Evolutionary conservation across 1,140 invertebrate genomes (phyloP).

Genomic region (Drosophila lacertosa): DNA sequence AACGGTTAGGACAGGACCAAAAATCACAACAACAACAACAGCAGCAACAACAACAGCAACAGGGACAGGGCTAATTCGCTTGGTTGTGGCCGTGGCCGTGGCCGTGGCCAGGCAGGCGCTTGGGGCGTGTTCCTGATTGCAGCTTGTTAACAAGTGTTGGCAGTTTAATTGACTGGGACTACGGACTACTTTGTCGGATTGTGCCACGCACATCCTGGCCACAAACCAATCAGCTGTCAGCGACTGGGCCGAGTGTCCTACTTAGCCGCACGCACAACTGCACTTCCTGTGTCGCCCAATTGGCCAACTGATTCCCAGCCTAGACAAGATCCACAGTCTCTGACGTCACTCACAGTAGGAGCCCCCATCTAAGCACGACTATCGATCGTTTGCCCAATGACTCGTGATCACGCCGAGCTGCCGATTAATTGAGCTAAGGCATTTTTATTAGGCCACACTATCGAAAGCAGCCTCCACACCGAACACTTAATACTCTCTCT

Average conservation of each 20-base stretch:
- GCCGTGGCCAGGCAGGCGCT: slow-evolving; percentile 41
- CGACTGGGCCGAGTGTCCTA: slow-evolving; percentile 59
- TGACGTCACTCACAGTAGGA: slow-evolving; percentile 57
- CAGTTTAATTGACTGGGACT: slow-evolving; percentile 80
- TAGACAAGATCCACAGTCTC: slow-evolving; percentile 34
- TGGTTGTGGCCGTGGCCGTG: background rate
- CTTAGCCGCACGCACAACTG: slow-evolving; percentile 51
- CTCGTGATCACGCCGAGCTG: slow-evolving; percentile 48
- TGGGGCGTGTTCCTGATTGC: slow-evolving; percentile 82
- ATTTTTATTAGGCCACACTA: slow-evolving; percentile 67
- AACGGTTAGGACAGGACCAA: slow-evolving; percentile 42
- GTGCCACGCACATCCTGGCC: slow-evolving; percentile 52
- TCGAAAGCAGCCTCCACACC: background rate
- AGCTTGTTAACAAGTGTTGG: slow-evolving; percentile 84
- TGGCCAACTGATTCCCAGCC: background rate
- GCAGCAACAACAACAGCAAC: background rate
- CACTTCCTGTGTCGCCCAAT: slow-evolving; percentile 40
- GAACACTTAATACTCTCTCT: slow-evolving; percentile 2
- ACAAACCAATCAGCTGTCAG: slow-evolving; percentile 70
- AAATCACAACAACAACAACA: background rate
- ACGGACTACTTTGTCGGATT: slow-evolving; percentile 10
- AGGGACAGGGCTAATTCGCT: slow-evolving; percentile 52
- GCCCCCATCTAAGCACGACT: slow-evolving; percentile 13
- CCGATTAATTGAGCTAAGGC: slow-evolving; percentile 73
- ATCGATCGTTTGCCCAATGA: slow-evolving; percentile 41